Base-by-base conservation (phyloP, 2,113 vertebrate species). In the Poecile atricapillus region DNA sequence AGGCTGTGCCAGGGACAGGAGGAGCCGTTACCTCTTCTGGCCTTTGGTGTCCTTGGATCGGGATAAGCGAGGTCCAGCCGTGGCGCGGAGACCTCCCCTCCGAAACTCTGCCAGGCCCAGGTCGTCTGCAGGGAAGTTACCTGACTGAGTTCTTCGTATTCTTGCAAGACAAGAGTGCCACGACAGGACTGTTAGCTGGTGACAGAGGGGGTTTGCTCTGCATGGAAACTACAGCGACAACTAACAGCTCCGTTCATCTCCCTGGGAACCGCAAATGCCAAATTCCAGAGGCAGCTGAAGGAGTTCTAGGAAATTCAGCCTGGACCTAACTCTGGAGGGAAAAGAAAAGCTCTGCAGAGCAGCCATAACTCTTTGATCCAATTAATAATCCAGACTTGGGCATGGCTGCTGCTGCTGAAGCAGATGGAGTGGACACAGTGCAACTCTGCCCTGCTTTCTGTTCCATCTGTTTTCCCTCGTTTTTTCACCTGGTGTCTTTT, bases 41-140 rank as follows among this genome's bases (percentile, higher is more conserved):
- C 97, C 98, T 53, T 98, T 98, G 44, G 98, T 94, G 58, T 99
- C 99, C 79, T 98, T 98, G 33, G 98, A 98, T 59, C 98, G 98
- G 83, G 99, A 98, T 20, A 99, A 97, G 65, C 99, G 98, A 55
- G 99, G 99, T 37, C 99, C 99, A 19, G 99, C 99, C 33, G 99
- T 99, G 1, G 99, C 98, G n/a, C 99, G 98, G n/a, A 99, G 98
- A 0, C 99, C 99, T 2, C 99, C 99, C 98, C 99, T 98, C 82
- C 97, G 98, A 81, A 99, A 99, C 94, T 98, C 98, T 8, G 97
- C 97, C 41, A 98, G 93, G 25, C 99, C 99, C 77, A 98, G 97
- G 37, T 98, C 98, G 53, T 98, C 98, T 39, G 98, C 98, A 50
- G 98, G 98, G 87, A 99, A 98, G 83, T 99, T 99, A 83, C 99